These are phyloP conservation scores for Galendromus occidentalis DNA, from an alignment of 1,140 invertebrate genomes.

Conservation along the genomic window DNA sequence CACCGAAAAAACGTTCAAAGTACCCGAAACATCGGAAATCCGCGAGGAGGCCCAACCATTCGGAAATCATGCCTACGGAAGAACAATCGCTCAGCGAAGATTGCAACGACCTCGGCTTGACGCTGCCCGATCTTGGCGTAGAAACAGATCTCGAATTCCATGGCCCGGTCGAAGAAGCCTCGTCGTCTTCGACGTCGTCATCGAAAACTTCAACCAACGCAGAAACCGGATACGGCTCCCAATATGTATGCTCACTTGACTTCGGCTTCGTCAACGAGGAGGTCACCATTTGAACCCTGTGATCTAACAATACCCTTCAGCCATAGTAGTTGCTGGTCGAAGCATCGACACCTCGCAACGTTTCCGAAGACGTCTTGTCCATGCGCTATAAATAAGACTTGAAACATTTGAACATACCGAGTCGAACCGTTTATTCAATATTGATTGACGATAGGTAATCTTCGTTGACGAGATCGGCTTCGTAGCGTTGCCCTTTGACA, in stretches of 20 bases:
- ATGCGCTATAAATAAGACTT: too few species aligned
- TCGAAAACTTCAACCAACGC: not conserved
- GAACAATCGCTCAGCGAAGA: not conserved
- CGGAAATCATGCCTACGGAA: not conserved
- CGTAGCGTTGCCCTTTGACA: too few species aligned
- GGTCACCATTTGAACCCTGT: not conserved
- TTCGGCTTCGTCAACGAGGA: not conserved
- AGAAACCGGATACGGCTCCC: not conserved
- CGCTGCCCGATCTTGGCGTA: not conserved
- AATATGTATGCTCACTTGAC: not conserved
- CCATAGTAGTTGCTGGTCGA: too few species aligned
- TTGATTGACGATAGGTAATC: too few species aligned
- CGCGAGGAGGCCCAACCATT: not conserved
- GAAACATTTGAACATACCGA: too few species aligned
- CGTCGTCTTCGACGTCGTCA: too few species aligned
- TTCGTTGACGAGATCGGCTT: too few species aligned
- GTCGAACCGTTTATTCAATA: too few species aligned
- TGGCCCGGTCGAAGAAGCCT: not conserved
- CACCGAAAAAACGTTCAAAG: not conserved
- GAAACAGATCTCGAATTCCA: not conserved
- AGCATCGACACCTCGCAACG: too few species aligned
- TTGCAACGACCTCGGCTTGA: not conserved
- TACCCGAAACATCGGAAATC: not conserved
- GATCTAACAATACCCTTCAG: too few species aligned
- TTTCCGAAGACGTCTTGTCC: too few species aligned